Evolutionary conservation across 64 coral and sea anemone genomes (phyloP).

Genomic region (Montipora efflorescens): DNA sequence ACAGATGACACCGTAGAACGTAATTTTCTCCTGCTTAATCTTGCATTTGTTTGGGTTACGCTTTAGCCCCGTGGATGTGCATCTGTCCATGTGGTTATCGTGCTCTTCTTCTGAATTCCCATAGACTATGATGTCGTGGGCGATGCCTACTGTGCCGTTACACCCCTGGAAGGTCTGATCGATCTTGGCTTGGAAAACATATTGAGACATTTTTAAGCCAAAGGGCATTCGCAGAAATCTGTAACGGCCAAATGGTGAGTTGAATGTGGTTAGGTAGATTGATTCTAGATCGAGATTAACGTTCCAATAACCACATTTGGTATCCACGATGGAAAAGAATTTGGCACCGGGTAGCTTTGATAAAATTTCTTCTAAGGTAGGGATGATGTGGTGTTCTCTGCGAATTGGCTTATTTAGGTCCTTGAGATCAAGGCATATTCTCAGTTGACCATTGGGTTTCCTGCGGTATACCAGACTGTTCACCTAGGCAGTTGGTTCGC

Average conservation of each 20-base stretch:
- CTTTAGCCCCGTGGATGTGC: conserved; percentile 38
- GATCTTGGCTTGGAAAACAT: conserved; percentile 32
- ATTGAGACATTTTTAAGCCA: conserved; percentile 14
- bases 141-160: neutral
- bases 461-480: neutral
- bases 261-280: conserved; percentile 31
- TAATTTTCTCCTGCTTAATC: conserved; percentile 48
- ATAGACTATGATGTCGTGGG: conserved; percentile 63
- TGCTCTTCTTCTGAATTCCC: conserved; percentile 53
- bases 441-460: conserved; percentile 57
- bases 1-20: conserved; percentile 3
- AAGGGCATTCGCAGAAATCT: conserved; percentile 56
- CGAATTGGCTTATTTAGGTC: conserved; percentile 22
- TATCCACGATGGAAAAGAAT: conserved; percentile 50
- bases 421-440: conserved; percentile 72
- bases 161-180: conserved; percentile 40
- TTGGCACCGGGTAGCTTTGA: conserved; percentile 68
- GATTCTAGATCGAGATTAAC: too few relatives aligned
- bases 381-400: conserved; percentile 66
- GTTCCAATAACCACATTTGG: too few relatives aligned
- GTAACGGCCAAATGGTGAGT: conserved; percentile 42
- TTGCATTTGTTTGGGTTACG: conserved; percentile 67
- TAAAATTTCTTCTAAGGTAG: conserved; percentile 49
- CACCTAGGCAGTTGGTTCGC: conserved; percentile 18
- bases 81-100: conserved; percentile 20